phyloP scores from a whole-genome alignment of 2,797 vertebrate species.

The Pogoniulus pusillus region DNA sequence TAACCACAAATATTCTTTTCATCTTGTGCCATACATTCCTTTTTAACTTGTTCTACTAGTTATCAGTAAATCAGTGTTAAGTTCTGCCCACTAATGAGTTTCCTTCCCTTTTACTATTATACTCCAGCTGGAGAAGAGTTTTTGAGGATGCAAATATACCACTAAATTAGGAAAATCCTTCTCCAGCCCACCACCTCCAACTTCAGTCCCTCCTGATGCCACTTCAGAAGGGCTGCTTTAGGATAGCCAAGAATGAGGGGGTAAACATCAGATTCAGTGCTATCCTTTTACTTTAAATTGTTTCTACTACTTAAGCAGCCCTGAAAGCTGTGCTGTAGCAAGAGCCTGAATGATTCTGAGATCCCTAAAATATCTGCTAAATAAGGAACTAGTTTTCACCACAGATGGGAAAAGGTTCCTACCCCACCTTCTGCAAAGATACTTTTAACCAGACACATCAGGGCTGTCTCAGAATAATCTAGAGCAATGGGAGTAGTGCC shows the following conservation, averaged over 20 bases:
- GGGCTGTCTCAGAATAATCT: neutral
- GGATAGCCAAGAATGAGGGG: neutral
- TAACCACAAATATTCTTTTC: neutral
- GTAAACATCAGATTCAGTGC: neutral
- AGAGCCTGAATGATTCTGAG: neutral
- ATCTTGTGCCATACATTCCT: neutral
- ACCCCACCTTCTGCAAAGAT: neutral
- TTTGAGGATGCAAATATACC: neutral
- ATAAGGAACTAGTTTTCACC: neutral
- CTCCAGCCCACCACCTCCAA: neutral
- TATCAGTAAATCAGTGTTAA: neutral
- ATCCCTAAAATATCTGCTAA: neutral
- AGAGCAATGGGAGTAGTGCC: neutral
- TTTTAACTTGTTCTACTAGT: neutral
- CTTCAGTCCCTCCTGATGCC: neutral
- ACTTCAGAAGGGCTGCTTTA: neutral
- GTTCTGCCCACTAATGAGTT: neutral
- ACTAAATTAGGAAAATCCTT: neutral
- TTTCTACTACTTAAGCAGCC: neutral
- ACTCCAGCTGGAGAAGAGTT: neutral
- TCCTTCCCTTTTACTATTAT: neutral
- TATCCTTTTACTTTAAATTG: neutral
- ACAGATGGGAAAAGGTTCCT: neutral
- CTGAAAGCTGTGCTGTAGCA: neutral
- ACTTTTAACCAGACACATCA: neutral